Percentiles rank a stretch among this genome's conserved stretches.
phyloP scores from a whole-genome alignment of 37 sponge, comb jelly and placozoan species.

The Dysidea cf. avara region DNA sequence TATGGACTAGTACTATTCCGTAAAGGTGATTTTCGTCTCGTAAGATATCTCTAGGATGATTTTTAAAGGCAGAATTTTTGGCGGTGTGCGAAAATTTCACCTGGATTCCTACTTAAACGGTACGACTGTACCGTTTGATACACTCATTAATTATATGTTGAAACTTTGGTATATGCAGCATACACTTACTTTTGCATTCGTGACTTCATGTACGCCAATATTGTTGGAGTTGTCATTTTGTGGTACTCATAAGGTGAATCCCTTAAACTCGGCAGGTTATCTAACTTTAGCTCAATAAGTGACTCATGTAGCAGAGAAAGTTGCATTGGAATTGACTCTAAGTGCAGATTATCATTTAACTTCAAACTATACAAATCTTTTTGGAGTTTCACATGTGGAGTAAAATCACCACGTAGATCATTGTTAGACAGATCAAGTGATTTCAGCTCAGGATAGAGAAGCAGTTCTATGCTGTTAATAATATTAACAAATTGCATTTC shows the following conservation, averaged over 20 bases:
- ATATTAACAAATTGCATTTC: too few relatives aligned
- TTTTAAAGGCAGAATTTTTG: too few relatives aligned
- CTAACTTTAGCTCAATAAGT: constrained; percentile 34
- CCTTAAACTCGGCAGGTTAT: constrained; percentile 44
- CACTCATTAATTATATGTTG: too few relatives aligned
- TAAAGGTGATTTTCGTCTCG: too few relatives aligned
- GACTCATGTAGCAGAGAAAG: constrained; percentile 61
- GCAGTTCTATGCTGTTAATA: constrained; percentile 30
- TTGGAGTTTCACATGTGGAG: constrained; percentile 58
- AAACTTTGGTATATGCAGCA: too few relatives aligned
- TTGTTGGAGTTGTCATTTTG: constrained; percentile 26
- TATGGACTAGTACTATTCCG: too few relatives aligned
- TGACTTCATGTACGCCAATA: constrained; percentile 76
- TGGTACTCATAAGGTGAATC: constrained; percentile 71
- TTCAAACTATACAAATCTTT: constrained; percentile 53
- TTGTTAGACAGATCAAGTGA: constrained; percentile 63
- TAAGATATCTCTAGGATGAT: too few relatives aligned
- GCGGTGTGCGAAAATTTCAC: too few relatives aligned
- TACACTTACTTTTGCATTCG: constrained; percentile 75
- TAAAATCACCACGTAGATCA: constrained; percentile 48
- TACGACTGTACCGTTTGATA: too few relatives aligned
- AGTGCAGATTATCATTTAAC: constrained; percentile 35
- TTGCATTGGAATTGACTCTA: constrained; percentile 63
- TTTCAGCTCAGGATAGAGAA: constrained; percentile 72
- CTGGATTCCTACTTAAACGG: too few relatives aligned